phyloP scores from a whole-genome alignment of 2,888 invertebrate genomes.

The Pherbina coryleti region DNA sequence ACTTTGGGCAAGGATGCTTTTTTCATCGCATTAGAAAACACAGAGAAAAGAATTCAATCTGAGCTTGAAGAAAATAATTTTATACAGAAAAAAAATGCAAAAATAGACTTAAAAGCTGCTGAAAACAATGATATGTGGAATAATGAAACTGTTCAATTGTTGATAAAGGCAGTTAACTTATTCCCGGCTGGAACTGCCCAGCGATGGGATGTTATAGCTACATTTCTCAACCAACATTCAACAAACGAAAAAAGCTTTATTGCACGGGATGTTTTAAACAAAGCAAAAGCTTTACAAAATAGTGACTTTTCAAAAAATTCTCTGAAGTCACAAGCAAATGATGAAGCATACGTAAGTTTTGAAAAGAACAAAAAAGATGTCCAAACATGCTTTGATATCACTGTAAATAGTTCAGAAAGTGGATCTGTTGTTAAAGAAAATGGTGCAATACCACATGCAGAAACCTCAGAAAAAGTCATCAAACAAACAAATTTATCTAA shows the following conservation, averaged over 20 bases:
- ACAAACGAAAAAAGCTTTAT: slow-evolving; percentile 73
- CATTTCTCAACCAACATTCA: slow-evolving; percentile 92
- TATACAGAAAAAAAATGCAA: slow-evolving; percentile 55
- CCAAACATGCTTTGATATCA: slow-evolving; percentile 74
- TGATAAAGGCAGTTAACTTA: slow-evolving; percentile 97
- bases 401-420: slow-evolving; percentile 75
- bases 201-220: slow-evolving; percentile 94
- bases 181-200: slow-evolving; percentile 98
- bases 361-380: slow-evolving; percentile 84
- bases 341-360: slow-evolving; percentile 91
- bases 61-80: slow-evolving; percentile 76
- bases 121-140: slow-evolving; percentile 76
- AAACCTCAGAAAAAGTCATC: slow-evolving; percentile 12
- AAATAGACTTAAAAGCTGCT: slow-evolving; percentile 68
- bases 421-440: slow-evolving; percentile 49
- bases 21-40: slow-evolving; percentile 76
- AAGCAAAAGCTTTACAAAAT: slow-evolving; percentile 95
- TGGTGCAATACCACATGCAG: slow-evolving; percentile 41
- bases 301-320: slow-evolving; percentile 87
- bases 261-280: slow-evolving; percentile 93
- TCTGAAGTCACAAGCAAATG: slow-evolving; percentile 89
- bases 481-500: slow-evolving; percentile 46
- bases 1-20: slow-evolving; percentile 77
- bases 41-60: slow-evolving; percentile 82
- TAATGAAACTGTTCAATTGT: slow-evolving; percentile 85